phyloP scores from a whole-genome alignment of 2,888 invertebrate genomes.

The Gymnocheta viridis region DNA sequence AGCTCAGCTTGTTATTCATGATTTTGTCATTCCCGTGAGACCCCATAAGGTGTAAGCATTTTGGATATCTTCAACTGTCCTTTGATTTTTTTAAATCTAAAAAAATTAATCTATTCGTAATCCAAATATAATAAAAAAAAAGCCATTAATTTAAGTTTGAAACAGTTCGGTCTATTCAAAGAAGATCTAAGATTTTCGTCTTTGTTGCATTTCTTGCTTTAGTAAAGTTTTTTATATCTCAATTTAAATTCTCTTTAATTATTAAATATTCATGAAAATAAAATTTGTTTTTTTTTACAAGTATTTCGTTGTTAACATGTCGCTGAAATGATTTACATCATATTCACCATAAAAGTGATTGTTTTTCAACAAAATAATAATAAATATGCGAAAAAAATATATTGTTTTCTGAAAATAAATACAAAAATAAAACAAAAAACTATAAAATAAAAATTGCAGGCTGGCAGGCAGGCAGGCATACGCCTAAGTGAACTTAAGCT shows the following conservation, averaged over 20 bases:
- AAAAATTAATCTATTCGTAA: too few relatives aligned
- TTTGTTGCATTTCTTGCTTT: background rate
- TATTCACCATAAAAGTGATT: slow-evolving; percentile 53
- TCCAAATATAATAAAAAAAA: too few relatives aligned
- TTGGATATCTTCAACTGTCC: too few relatives aligned
- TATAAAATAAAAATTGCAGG: background rate
- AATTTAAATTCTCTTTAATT: slow-evolving; percentile 8
- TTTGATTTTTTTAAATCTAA: too few relatives aligned
- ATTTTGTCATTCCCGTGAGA: too few relatives aligned
- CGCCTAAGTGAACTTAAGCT: slow-evolving; percentile 19
- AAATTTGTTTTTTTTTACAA: slow-evolving; percentile 3
- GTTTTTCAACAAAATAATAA: slow-evolving; percentile 48
- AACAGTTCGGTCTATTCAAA: background rate
- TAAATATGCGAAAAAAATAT: slow-evolving; percentile 33
- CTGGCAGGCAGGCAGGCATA: background rate
- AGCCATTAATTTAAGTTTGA: background rate
- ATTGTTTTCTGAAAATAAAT: slow-evolving; percentile 34
- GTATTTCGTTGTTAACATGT: slow-evolving; percentile 54
- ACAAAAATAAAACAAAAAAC: slow-evolving; percentile 18
- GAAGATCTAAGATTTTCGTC: background rate
- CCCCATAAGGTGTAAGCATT: too few relatives aligned
- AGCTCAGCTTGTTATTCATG: too few relatives aligned
- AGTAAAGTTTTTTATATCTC: background rate
- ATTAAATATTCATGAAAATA: slow-evolving; percentile 23
- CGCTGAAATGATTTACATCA: slow-evolving; percentile 63